Base-by-base conservation (phyloP, 1,140 invertebrate species). In the Ips typographus region DNA sequence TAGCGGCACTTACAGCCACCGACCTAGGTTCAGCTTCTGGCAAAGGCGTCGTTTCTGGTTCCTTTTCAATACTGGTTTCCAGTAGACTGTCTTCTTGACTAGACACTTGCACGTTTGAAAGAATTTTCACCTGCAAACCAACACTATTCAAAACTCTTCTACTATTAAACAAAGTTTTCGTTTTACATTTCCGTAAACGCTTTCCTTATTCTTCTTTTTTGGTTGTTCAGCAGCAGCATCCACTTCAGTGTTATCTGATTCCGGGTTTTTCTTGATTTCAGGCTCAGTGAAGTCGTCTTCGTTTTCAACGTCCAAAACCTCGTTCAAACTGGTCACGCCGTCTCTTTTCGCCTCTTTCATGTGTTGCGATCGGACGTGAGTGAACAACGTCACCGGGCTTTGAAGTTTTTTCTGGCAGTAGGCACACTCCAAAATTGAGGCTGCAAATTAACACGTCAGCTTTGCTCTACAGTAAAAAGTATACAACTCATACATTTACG, bases 401-500 rank as follows among this genome's bases (percentile, higher is more conserved):
- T 86, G 82, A 73, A 90, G 89, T 60, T 84, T 80, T 77, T 88
- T 88, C 49, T 84, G 81, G 77, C 90, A 91, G 74, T 89, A 90
- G 67, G 87, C 84, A 77, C 90, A 91, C 75, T 89, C 82, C 65
- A 82, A 87, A 2, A 65, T 65, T 43, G 52, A 52, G 39, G 22
- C 69, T 71, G 41, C 39, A 62, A 8, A 49, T 47, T 40, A 40
- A 42, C 8, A 42, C 40, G 6, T 59, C 2, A 59, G 38, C 7
- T 36, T 1, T 55, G 2, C 6, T 49, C 1, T 22, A 1, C 22
- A 22, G 6, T 2, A 49, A 49, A 49, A 55, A 22, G 22, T 22
- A 22, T 22, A 22, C 22, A 22, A 22, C 22, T 37, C 37, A 36
- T 55, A 55, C 52, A 22, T 55, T 55, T 55, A 5, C 37, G 8